Evolutionary conservation across 2,888 invertebrate species (phyloP), one percentile per base, ranked within the genome.

Genomic region (Tuberolachnus salignus): DNA sequence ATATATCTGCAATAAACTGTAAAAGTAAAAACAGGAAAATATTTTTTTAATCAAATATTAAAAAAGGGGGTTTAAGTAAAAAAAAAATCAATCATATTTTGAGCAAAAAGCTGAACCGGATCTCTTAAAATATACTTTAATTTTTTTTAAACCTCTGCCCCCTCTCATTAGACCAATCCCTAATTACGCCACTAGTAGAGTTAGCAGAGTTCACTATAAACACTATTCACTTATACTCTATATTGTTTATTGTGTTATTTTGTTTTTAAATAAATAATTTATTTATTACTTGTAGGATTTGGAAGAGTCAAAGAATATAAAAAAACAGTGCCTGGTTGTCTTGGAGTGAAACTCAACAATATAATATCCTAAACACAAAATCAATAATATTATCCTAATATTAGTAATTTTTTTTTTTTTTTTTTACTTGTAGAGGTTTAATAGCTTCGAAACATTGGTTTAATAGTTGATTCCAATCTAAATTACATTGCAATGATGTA

Each of bases 261-360:
- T 10, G n/a, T 13, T 42, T 34, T 34, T 23, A n/a, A 59, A 57
- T 59, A 71, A 71, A 71, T 23, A 23, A 55, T 34, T 4, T 34
- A 34, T 34, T 34, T 6, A 14, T 46, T 69, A 78, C 78, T 69
- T 42, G 78, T 78, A 21, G 78, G 78, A 59, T 78, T 67, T 21
- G 78, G 78, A 26, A 78, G 59, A 49, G 78, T 78, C 26, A 78
- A 55, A 16, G 78, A 78, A 44, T 78, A 78, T 23, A 78, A 59
- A 61, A 49, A 78, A 69, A 78, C 69, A 21, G 42, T 61, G 0
- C 21, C 46, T 49, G 78, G 69, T 26, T 78, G 57, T n/a, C 69
- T 78, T 59, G 78, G 78, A 59, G 69, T 69, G 10, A 78, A 78
- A 69, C 78, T 78, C 16, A 78, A 61, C 51, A 78, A 21, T 69